Conservation (phyloP, 2,113 vertebrate genomes). For the Peucedramus taeniatus region DNA sequence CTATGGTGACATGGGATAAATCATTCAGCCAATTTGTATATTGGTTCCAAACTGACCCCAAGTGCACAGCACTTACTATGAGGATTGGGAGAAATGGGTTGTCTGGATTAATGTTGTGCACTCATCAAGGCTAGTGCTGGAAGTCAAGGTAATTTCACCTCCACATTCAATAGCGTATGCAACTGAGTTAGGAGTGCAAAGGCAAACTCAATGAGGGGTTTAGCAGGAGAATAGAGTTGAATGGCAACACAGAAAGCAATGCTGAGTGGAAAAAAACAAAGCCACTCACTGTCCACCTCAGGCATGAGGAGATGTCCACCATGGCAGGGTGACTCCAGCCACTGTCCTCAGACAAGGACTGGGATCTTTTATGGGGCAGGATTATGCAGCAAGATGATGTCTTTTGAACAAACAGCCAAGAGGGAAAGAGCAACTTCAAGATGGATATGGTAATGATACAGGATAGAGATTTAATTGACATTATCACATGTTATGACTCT, state of each 20-base stretch:
- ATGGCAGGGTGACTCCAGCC: accelerated
- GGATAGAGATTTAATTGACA: not conserved
- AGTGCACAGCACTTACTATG: not conserved
- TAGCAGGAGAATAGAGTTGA: not conserved
- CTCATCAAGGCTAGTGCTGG: not conserved
- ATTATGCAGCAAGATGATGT: not conserved
- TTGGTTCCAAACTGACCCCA: not conserved
- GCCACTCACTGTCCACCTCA: not conserved
- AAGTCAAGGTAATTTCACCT: not conserved
- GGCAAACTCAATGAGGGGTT: accelerated
- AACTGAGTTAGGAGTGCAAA: not conserved
- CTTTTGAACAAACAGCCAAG: not conserved
- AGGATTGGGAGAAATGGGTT: not conserved
- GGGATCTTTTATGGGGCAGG: not conserved
- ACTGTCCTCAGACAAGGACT: not conserved
- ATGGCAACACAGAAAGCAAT: not conserved
- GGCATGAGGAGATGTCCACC: not conserved
- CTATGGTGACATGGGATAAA: not conserved
- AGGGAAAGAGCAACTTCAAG: not conserved
- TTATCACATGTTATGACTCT: not conserved
- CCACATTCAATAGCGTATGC: not conserved
- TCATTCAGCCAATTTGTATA: not conserved
- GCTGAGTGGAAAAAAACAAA: not conserved
- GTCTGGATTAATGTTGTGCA: not conserved
- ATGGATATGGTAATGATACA: not conserved